phyloP scores from a whole-genome alignment of 2,888 invertebrate genomes.

The Acleris literana region DNA sequence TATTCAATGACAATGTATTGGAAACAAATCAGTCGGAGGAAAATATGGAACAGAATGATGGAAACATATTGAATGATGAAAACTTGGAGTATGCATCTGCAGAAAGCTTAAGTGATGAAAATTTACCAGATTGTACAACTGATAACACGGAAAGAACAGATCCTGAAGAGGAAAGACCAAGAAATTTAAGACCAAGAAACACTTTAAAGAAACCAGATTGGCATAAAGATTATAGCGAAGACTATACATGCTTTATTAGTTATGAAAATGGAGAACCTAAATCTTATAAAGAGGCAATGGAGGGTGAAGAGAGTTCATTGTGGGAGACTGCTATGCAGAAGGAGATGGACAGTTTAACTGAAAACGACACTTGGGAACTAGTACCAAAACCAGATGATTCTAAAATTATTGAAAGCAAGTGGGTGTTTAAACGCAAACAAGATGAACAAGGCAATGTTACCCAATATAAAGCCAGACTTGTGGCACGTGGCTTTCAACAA shows the following conservation, averaged over 20 bases:
- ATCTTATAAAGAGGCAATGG: slow-evolving; percentile 40
- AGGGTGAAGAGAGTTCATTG: slow-evolving; percentile 13
- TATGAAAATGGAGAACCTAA: slow-evolving; percentile 30
- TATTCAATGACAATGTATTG: background rate
- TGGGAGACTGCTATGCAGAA: background rate
- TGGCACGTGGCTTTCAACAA: slow-evolving; percentile 30
- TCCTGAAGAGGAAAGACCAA: background rate
- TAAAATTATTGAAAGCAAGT: slow-evolving; percentile 7
- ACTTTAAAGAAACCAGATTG: background rate
- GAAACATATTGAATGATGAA: background rate
- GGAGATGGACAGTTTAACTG: background rate
- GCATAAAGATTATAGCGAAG: background rate
- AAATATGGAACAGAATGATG: background rate
- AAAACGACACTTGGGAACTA: slow-evolving; percentile 9
- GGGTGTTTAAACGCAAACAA: slow-evolving; percentile 11
- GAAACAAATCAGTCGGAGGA: background rate
- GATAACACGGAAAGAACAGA: background rate
- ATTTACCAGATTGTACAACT: background rate
- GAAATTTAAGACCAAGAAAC: background rate
- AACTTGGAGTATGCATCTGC: background rate
- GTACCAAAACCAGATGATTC: background rate
- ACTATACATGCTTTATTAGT: background rate
- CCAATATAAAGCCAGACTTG: slow-evolving; percentile 23
- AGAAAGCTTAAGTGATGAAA: background rate
- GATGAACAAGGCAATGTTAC: background rate